phyloP scores from a whole-genome alignment of 1,140 invertebrate genomes.

The Cyrtorhinus lividipennis region DNA sequence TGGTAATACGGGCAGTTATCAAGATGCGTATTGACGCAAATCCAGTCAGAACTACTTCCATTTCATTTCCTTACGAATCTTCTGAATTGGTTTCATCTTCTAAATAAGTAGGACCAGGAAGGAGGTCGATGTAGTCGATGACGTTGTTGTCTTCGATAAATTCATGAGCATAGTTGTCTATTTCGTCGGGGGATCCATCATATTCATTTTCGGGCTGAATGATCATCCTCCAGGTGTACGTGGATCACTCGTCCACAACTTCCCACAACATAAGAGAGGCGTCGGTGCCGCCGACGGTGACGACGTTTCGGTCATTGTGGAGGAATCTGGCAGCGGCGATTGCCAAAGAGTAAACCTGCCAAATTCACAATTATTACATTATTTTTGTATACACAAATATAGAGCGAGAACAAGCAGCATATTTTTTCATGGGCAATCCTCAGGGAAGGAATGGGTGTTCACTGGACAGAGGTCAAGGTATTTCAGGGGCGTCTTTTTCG shows the following conservation, averaged over 20 bases:
- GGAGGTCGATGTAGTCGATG: no score
- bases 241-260: constrained; percentile 47
- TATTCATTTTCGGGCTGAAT: constrained; percentile 5
- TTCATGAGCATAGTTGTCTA: not conserved
- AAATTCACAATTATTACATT: not conserved
- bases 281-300: constrained; percentile 81
- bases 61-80: no score
- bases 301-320: constrained; percentile 69
- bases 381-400: not conserved
- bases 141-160: no score
- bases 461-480: no score
- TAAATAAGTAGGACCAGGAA: not conserved
- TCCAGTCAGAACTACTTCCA: no score
- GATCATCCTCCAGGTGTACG: constrained; percentile 6
- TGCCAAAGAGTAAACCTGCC: constrained; percentile 65
- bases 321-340: constrained; percentile 68
- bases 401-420: no score
- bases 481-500: no score
- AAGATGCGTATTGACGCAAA: no score
- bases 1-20: no score
- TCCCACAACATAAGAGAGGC: constrained; percentile 87
- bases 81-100: not conserved
- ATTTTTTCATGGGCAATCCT: no score
- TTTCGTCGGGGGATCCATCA: not conserved
- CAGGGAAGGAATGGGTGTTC: no score